These are phyloP conservation scores for Poecilus cupreus DNA, from an alignment of 2,888 invertebrate genomes.

Conservation along the genomic window DNA sequence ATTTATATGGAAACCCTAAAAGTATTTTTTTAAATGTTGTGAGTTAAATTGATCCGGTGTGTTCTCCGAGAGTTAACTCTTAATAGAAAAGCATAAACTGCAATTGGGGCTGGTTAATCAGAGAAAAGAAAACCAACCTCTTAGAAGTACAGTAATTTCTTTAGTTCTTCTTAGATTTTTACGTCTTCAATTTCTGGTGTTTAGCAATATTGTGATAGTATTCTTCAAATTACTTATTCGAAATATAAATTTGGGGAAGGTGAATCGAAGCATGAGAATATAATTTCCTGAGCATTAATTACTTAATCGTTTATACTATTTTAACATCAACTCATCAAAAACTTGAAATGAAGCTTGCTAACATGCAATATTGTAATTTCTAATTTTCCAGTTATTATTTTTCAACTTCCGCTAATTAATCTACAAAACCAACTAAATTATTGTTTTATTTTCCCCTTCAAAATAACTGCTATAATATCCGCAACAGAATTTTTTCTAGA, in stretches of 20 bases:
- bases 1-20: too few relatives aligned
- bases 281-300: slow-evolving; percentile 25
- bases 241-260: background rate
- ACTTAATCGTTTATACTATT: slow-evolving; percentile 29
- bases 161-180: too few relatives aligned
- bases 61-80: too few relatives aligned
- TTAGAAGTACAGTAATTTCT: too few relatives aligned
- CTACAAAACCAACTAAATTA: background rate
- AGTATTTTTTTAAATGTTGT: too few relatives aligned
- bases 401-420: slow-evolving; percentile 7
- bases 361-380: slow-evolving; percentile 33
- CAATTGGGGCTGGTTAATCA: too few relatives aligned
- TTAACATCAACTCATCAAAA: slow-evolving; percentile 34
- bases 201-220: too few relatives aligned
- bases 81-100: too few relatives aligned
- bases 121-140: too few relatives aligned
- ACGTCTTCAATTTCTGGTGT: too few relatives aligned
- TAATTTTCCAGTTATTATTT: slow-evolving; percentile 32
- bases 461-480: background rate
- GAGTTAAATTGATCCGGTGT: too few relatives aligned
- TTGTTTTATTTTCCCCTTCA: background rate
- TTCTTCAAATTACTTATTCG: too few relatives aligned
- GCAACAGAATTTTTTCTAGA: background rate
- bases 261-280: background rate
- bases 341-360: slow-evolving; percentile 11